These are phyloP conservation scores for Rissa tridactyla DNA, from an alignment of 2,113 vertebrate species.

Conservation along the genomic window DNA sequence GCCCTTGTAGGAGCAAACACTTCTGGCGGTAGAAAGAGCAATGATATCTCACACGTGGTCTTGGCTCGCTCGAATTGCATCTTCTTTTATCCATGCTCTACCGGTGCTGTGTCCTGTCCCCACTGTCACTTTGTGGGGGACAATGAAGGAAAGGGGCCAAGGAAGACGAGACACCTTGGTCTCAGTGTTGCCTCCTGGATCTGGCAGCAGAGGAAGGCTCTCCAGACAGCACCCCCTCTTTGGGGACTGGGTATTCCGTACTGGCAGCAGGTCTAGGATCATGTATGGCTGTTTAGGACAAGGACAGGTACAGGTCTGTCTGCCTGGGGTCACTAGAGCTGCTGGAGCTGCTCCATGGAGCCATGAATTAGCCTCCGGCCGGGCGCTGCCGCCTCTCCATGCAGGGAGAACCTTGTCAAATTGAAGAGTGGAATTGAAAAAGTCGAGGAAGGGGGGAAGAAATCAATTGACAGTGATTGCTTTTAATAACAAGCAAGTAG, in stretches of 20 bases:
- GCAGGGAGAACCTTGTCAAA: neutral
- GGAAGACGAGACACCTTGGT: neutral
- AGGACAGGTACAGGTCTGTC: neutral
- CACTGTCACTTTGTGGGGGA: neutral
- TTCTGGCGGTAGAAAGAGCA: neutral
- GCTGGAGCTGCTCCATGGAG: neutral
- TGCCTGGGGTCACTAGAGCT: neutral
- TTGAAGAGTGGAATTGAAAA: neutral
- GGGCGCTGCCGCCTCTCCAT: neutral
- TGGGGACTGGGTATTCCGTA: too few relatives aligned
- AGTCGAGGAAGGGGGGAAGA: neutral
- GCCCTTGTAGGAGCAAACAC: neutral
- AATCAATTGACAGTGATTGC: neutral
- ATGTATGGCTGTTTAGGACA: accelerated
- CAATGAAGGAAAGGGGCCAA: neutral
- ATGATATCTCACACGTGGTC: neutral
- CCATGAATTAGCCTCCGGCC: neutral
- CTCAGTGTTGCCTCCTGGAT: neutral
- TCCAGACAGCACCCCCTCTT: neutral
- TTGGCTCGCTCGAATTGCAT: neutral
- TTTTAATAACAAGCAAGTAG: neutral
- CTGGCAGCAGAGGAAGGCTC: neutral
- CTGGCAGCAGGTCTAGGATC: neutral
- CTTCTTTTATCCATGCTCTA: too few relatives aligned
- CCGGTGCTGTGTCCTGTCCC: accelerated